Evolutionary conservation across 53 echinoderm and acorn worm genomes (phyloP).

Genomic region (Actinopyga echinites): DNA sequence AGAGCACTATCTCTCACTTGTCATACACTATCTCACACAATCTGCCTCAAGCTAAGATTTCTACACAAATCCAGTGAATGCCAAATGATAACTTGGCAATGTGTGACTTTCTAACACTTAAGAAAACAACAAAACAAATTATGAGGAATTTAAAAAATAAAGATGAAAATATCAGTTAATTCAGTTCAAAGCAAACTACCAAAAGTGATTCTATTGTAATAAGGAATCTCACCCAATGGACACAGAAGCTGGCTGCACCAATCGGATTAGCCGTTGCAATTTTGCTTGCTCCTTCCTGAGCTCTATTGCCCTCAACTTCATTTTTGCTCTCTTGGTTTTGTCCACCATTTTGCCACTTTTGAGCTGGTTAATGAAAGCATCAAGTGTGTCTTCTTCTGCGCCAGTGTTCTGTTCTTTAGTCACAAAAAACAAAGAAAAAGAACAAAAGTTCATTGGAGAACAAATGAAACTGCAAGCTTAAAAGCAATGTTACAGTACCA

Average conservation of each 20-base stretch:
- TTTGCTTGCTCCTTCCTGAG: constrained; percentile 79
- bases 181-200: not conserved
- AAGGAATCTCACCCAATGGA: constrained; percentile 52
- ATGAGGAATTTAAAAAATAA: no score
- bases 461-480: not conserved
- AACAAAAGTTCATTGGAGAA: not conserved
- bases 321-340: constrained; percentile 77
- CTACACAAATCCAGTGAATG: no score
- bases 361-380: constrained; percentile 90
- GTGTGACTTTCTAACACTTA: no score
- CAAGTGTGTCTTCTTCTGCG: constrained; percentile 64
- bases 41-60: no score
- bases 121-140: no score
- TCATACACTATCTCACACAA: no score
- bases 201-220: not conserved
- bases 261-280: constrained; percentile 67
- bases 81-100: no score
- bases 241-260: constrained; percentile 74
- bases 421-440: not conserved
- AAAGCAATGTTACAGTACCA: no score
- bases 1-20: no score
- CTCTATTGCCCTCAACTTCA: constrained; percentile 75
- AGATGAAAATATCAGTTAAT: no score
- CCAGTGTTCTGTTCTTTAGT: not conserved
- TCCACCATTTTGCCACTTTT: constrained; percentile 78